Conservation (phyloP, 1,140 invertebrate genomes). For the Drosophila leontia region DNA sequence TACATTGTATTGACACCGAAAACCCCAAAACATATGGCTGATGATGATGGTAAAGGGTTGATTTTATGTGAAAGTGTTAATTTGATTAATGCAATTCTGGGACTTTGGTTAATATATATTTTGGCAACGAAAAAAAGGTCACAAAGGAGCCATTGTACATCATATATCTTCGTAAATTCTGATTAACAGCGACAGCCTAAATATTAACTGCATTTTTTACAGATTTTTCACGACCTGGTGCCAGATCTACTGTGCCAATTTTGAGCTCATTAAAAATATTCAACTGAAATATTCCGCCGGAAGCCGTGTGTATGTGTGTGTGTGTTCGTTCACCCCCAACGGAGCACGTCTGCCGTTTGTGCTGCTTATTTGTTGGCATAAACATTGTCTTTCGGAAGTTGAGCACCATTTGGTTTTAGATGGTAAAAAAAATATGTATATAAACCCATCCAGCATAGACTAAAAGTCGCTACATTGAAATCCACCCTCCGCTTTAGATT, state of each 20-base stretch:
- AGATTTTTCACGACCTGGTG: slow-evolving; percentile 15
- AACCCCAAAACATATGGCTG: slow-evolving; percentile 16
- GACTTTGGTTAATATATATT: not conserved
- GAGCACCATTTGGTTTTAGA: slow-evolving; percentile 10
- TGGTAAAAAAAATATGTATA: not conserved
- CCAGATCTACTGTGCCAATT: slow-evolving; percentile 48
- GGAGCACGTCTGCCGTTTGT: slow-evolving; percentile 35
- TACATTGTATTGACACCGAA: slow-evolving; percentile 52
- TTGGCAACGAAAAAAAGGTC: not conserved
- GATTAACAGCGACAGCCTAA: slow-evolving; percentile 23
- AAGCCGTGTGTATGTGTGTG: slow-evolving; percentile 46
- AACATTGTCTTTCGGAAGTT: slow-evolving; percentile 42
- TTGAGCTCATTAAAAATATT: slow-evolving; percentile 81
- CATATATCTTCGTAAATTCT: slow-evolving; percentile 12
- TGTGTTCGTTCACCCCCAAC: slow-evolving; percentile 30
- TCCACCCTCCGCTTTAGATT: not conserved
- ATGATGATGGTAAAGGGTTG: not conserved
- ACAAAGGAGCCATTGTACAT: not conserved
- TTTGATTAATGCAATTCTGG: slow-evolving; percentile 24
- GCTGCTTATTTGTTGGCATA: slow-evolving; percentile 42
- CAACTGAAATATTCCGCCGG: slow-evolving; percentile 81
- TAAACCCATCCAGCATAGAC: no score
- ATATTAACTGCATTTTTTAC: not conserved
- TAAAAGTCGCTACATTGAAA: not conserved
- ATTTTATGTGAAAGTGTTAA: slow-evolving; percentile 10